phyloP scores from a whole-genome alignment of 1,140 invertebrate genomes.

The Hylaeus volcanicus region DNA sequence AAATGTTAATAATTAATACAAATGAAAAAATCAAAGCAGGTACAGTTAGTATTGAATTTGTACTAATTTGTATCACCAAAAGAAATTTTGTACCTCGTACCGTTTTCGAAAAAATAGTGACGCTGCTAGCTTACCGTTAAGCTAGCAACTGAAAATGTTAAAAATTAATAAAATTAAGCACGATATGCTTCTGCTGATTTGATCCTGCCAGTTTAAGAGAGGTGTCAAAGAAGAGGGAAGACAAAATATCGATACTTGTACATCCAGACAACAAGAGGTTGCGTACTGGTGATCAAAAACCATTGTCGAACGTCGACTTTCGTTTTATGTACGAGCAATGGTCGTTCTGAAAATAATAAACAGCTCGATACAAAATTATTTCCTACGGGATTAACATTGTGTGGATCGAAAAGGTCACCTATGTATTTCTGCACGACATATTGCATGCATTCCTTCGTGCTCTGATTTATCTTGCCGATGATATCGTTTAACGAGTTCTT shows the following conservation, averaged over 20 bases:
- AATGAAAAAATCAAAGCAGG: too few species aligned
- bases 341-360: constrained; percentile 84
- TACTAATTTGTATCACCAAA: too few species aligned
- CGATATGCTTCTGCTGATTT: too few species aligned
- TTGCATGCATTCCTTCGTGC: constrained; percentile 84
- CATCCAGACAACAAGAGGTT: constrained; percentile 95
- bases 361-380: background rate
- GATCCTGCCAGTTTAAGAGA: too few species aligned
- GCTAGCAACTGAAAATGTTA: too few species aligned
- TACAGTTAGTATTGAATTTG: too few species aligned
- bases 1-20: too few species aligned
- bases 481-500: constrained; percentile 94
- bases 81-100: too few species aligned
- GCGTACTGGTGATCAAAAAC: constrained; percentile 94
- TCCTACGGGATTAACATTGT: too few species aligned
- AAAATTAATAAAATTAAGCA: too few species aligned
- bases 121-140: too few species aligned
- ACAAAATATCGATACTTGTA: constrained; percentile 84
- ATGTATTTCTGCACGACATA: constrained; percentile 98
- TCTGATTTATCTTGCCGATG: constrained; percentile 87
- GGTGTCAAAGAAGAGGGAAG: background rate
- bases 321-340: constrained; percentile 92
- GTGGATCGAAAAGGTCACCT: constrained; percentile 81
- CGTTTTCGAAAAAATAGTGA: too few species aligned
- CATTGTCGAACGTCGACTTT: constrained; percentile 97